Conservation (phyloP, 2,797 vertebrate genomes). For the Onychomys torridus region DNA sequence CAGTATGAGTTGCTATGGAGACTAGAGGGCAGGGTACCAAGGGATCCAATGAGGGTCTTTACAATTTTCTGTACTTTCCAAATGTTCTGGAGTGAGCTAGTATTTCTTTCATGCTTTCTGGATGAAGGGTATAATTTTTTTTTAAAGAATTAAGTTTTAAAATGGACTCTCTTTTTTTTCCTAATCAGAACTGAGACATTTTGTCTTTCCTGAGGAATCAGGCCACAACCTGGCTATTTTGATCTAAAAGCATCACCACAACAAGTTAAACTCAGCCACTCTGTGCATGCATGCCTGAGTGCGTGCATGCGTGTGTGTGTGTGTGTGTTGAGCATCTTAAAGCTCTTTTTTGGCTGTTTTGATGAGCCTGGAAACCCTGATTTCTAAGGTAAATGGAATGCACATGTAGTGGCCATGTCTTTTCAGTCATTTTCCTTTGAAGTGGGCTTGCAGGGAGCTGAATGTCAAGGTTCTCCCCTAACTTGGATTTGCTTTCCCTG, state of each 20-base stretch:
- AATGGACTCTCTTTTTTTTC: neutral
- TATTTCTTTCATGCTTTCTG: conserved; percentile 27
- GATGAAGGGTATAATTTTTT: conserved; percentile 3
- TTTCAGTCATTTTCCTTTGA: conserved; percentile 61
- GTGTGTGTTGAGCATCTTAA: neutral
- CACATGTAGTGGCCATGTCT: conserved; percentile 59
- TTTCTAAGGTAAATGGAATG: conserved; percentile 76
- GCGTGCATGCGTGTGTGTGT: neutral
- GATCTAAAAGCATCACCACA: conserved; percentile 25
- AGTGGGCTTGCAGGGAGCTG: conserved; percentile 65
- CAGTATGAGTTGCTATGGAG: neutral
- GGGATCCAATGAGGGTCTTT: neutral
- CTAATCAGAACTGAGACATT: conserved; percentile 51
- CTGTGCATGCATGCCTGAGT: neutral
- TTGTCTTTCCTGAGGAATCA: conserved; percentile 53
- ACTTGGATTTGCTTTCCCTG: conserved; percentile 39
- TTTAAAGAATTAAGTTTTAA: conserved; percentile 53
- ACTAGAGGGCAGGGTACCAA: neutral
- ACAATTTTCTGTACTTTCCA: conserved; percentile 47
- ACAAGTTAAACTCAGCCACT: neutral
- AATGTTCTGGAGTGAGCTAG: neutral
- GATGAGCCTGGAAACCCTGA: conserved; percentile 65
- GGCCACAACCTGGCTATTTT: conserved; percentile 48
- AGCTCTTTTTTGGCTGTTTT: conserved; percentile 44
- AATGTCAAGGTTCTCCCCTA: conserved; percentile 31